Evolutionary conservation across 1,140 invertebrate genomes (phyloP), one percentile per base, ranked within the genome.

Genomic region (Pseudomyrmex flavicornis): DNA sequence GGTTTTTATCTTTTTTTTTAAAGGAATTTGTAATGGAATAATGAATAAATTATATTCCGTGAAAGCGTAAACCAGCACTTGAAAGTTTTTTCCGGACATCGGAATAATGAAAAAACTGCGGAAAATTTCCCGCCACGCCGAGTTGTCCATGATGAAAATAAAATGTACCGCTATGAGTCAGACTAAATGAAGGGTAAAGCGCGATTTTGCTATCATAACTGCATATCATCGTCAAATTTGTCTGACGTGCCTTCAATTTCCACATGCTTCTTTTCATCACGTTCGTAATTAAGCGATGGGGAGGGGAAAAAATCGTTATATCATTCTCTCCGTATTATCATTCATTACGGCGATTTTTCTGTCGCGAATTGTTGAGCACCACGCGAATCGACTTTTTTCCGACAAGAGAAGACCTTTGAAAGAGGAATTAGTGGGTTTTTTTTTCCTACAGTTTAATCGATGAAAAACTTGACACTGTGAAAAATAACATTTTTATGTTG

Each of bases 1-100:
- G 35, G 35, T 35, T 35, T 35, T 35, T 79, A 44, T 63, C 35
- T n/a, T 58, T 48, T 5, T 77, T 77, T 79, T 79, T 70, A 13
- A 26, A 69, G 54, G 50, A 79, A 79, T 70, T 79, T 79, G 35
- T 70, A 79, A 70, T 79, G 54, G 44, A 79, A 59, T 87, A 84
- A 87, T 88, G 50, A 83, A 88, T 87, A 87, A 87, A 74, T 88
- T 62, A 87, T 74, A 65, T 17, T 44, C 13, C 17, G 74, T 59
- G 69, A 87, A 87, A 85, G 76, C 86, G 50, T 44, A 56, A 68
- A 72, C 54, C 46, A 35, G 56, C 46, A 54, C n/a, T 46, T 56
- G 56, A 82, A 62, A 50, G 58, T 83, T 79, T 87, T 83, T 72
- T 26, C 52, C 44, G 22, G 58, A 35, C 58, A 20, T 69, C 22